Evolutionary conservation across 2,113 vertebrate species (phyloP).

Genomic region (Myiopsitta monachus): DNA sequence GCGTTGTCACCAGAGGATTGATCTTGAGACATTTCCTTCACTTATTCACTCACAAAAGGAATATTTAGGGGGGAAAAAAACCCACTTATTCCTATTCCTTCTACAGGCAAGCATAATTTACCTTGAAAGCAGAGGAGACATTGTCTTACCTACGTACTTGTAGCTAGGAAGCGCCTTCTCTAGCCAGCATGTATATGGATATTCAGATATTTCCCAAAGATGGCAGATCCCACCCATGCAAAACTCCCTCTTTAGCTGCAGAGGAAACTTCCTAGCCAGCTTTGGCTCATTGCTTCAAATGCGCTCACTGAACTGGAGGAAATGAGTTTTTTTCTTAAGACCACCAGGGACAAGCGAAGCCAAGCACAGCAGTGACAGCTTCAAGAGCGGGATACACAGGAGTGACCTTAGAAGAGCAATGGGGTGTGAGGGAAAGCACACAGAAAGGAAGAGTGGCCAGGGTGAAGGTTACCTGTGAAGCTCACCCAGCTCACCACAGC

Average conservation of each 20-base stretch:
- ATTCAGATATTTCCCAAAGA: not conserved
- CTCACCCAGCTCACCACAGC: not conserved
- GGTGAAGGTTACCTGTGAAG: not conserved
- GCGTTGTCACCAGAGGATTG: not conserved
- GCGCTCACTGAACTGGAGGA: not conserved
- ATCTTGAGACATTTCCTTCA: not conserved
- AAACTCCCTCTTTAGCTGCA: not conserved
- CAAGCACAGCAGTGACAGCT: not conserved
- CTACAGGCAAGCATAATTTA: not conserved
- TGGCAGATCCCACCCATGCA: not conserved
- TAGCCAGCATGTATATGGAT: not conserved
- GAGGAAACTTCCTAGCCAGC: not conserved
- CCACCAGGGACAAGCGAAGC: not conserved
- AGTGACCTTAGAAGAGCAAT: not conserved
- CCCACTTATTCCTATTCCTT: not conserved
- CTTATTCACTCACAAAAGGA: not conserved
- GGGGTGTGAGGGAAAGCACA: fast-evolving
- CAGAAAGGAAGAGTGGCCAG: not conserved
- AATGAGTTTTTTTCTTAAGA: not conserved
- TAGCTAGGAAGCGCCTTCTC: not conserved
- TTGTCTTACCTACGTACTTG: not conserved
- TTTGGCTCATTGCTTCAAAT: not conserved
- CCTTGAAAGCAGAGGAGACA: not conserved
- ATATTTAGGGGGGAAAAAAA: not conserved
- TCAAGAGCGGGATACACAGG: not conserved